A percentile compares a stretch with the other conserved stretches of the same genome.
These are phyloP conservation scores for Oncorhynchus masou DNA, from an alignment of 2,113 vertebrate species.

Conservation along the genomic window DNA sequence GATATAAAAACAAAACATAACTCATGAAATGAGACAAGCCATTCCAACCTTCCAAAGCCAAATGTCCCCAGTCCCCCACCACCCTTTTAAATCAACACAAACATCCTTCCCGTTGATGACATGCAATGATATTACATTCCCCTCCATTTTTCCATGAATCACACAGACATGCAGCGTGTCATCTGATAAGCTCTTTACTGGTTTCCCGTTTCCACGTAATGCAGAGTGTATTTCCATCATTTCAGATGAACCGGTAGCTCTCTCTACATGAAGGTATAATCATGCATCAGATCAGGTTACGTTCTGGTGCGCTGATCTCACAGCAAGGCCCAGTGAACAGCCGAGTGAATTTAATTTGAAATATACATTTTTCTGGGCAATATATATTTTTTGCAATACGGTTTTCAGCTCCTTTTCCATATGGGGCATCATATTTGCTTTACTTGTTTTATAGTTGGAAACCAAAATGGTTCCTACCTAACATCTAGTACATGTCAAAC, in stretches of 20 bases:
- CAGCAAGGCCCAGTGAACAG: conserved; percentile 1
- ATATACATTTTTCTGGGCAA: background rate
- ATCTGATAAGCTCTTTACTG: background rate
- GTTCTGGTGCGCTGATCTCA: background rate
- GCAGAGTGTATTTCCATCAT: background rate
- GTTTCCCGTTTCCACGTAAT: background rate
- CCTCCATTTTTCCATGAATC: conserved; percentile 20
- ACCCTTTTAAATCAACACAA: background rate
- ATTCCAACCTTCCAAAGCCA: background rate
- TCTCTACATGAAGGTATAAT: background rate
- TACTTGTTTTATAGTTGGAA: no score
- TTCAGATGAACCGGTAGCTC: background rate
- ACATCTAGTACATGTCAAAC: no score
- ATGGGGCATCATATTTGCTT: no score
- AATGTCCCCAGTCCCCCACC: background rate
- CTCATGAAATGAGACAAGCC: conserved; percentile 29
- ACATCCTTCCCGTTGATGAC: background rate
- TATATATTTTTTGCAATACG: background rate
- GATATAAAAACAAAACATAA: conserved; percentile 7
- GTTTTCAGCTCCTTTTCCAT: background rate
- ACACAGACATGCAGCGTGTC: background rate
- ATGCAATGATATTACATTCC: background rate
- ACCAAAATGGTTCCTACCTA: no score
- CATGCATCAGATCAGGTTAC: background rate
- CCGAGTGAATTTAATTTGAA: background rate